Evolutionary conservation across 2,888 invertebrate species (phyloP).

Genomic region (Chrysina gloriosa): DNA sequence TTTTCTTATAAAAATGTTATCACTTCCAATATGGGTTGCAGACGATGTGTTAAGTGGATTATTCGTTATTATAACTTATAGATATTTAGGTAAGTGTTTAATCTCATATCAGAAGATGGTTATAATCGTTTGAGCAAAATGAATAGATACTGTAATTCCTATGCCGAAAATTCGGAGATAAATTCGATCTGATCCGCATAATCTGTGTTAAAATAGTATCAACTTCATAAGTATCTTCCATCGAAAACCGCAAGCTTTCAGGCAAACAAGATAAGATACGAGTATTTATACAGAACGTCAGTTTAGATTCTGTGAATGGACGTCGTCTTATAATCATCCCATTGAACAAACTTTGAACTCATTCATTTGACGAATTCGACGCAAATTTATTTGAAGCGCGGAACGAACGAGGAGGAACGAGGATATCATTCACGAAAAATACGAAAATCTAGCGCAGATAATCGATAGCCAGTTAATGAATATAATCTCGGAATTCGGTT

Average conservation of each 20-base stretch:
- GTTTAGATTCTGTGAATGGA: conserved; percentile 8
- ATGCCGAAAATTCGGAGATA: too few species aligned
- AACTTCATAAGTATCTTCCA: not conserved
- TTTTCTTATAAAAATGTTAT: too few species aligned
- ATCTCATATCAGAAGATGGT: too few species aligned
- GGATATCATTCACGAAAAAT: conserved; percentile 5
- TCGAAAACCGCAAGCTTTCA: not conserved
- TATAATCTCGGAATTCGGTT: not conserved
- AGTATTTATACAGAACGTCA: not conserved
- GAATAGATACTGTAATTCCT: too few species aligned
- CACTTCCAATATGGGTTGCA: too few species aligned
- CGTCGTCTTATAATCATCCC: not conserved
- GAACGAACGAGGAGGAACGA: not conserved
- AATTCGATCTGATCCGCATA: not conserved
- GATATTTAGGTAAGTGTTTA: too few species aligned
- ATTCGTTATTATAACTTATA: too few species aligned
- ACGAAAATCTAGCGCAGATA: conserved; percentile 4
- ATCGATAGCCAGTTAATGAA: not conserved
- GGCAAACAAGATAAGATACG: conserved; percentile 11
- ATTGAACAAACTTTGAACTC: conserved; percentile 9
- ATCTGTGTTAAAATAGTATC: conserved; percentile 20
- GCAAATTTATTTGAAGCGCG: not conserved
- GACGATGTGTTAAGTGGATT: too few species aligned
- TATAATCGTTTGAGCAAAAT: too few species aligned
- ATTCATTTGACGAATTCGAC: not conserved